Base-by-base conservation (phyloP, 2,113 vertebrate genomes). In the Coptodon bakossiorum region DNA sequence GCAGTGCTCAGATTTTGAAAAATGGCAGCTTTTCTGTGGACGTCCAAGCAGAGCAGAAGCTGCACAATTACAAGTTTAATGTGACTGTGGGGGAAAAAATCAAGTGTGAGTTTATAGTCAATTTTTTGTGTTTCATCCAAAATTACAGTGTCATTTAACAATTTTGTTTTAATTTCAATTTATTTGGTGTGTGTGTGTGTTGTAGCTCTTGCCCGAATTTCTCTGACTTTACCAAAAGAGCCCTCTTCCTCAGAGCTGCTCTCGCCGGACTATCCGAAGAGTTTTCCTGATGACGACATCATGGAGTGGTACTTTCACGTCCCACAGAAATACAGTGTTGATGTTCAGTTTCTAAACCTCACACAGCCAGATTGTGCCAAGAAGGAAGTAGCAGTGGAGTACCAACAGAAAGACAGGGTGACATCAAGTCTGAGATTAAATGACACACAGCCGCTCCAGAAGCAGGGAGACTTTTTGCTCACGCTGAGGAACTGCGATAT, bases 401-500 rank as follows among this genome's bases (percentile, higher is more conserved):
- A 98, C 90, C 93, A 94, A 61, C 83, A 93, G 29, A 92, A 90
- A 0, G 86, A 90, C 16, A 95, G 92, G 9, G 6, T 1, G 19
- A 54, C 52, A 5, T 66, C 89, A 0, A 95, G 96, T 83, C 95
- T 94, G 82, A 86, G 68, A 22, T 94, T 98, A 85, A 63, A 40
- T 0, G 96, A 96, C 6, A 50, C 78, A 9, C 97, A 98, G 93
- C 97, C 96, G 0, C 90, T 93, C 16, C 96, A 97, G 87, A 95
- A 92, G 3, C 80, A 88, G 14, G 97, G 96, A 8, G 94, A 91
- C 82, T 98, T 98, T 95, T 96, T 95, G 83, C 85, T 99, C 87
- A 97, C 92, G 7, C 93, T 99, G 84, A 96, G 97, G 87, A 98
- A 98, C 95, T 99, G 98, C 0, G 95, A 98, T 80, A 97, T 97